Conservation (phyloP, 2,797 vertebrate genomes). For the Carcharodon carcharias region DNA sequence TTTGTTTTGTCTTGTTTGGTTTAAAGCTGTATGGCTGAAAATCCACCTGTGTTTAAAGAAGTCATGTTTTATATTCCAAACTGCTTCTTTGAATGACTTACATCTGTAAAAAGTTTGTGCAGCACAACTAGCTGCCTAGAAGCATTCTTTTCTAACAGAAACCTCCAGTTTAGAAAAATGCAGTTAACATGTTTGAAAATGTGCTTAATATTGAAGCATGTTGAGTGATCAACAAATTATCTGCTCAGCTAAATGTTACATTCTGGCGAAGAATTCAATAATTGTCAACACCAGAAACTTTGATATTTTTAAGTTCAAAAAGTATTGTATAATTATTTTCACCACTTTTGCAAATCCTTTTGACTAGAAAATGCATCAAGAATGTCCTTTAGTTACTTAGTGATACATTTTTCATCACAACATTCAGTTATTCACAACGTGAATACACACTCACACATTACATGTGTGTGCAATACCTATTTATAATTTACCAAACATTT, state of each 20-base stretch:
- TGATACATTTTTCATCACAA: not conserved
- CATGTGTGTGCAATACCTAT: not conserved
- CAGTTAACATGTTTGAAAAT: slow-evolving; percentile 55
- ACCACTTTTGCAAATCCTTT: not conserved
- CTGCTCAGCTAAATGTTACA: slow-evolving; percentile 64
- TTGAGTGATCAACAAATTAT: slow-evolving; percentile 70
- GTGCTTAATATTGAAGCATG: slow-evolving; percentile 66
- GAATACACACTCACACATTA: not conserved
- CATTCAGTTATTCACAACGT: not conserved
- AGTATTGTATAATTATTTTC: slow-evolving; percentile 52
- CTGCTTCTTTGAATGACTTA: slow-evolving; percentile 59
- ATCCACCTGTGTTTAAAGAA: slow-evolving; percentile 65
- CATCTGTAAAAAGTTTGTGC: slow-evolving; percentile 65
- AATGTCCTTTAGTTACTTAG: not conserved
- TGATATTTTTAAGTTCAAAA: slow-evolving; percentile 52
- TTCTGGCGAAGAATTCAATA: slow-evolving; percentile 63
- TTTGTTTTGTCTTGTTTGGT: slow-evolving; percentile 63
- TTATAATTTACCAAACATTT: not conserved
- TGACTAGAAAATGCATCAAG: not conserved
- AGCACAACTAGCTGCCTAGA: slow-evolving; percentile 56
- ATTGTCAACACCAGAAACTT: slow-evolving; percentile 67
- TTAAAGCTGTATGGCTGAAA: slow-evolving; percentile 74
- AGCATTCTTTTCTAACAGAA: slow-evolving; percentile 54
- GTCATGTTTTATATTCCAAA: slow-evolving; percentile 55
- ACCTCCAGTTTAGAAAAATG: slow-evolving; percentile 53